phyloP scores from a whole-genome alignment of 2,797 vertebrate genomes.

The Phoebastria nigripes region DNA sequence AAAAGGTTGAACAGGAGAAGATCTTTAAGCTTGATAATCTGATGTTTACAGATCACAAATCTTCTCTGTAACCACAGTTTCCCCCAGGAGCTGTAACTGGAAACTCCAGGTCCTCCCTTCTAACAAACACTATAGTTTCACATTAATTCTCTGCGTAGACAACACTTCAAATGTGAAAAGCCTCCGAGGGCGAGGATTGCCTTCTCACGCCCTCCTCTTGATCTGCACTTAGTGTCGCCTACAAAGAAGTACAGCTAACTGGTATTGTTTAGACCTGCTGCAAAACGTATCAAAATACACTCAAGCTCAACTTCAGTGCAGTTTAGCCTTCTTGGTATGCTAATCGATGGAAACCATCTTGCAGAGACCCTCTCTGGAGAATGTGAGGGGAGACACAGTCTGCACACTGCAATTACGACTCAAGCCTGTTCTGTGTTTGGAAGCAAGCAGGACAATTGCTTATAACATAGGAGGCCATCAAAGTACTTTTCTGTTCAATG shows the following conservation, averaged over 20 bases:
- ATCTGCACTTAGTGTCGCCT: background rate
- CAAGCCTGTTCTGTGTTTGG: background rate
- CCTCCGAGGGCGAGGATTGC: background rate
- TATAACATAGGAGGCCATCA: background rate
- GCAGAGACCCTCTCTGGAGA: background rate
- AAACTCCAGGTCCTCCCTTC: background rate
- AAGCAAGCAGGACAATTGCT: background rate
- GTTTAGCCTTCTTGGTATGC: background rate
- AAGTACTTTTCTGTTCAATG: background rate
- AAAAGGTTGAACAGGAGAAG: background rate
- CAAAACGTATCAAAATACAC: background rate
- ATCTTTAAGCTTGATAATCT: background rate
- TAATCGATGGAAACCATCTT: fast-evolving
- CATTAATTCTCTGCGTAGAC: background rate
- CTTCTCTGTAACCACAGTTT: background rate
- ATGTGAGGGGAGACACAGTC: fast-evolving
- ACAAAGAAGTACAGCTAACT: background rate
- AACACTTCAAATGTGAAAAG: background rate
- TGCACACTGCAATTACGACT: fast-evolving
- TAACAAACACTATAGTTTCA: background rate
- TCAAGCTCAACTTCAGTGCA: background rate
- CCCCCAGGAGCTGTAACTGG: background rate
- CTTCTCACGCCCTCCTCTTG: background rate
- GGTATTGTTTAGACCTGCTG: background rate
- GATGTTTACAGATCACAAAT: background rate